A percentile compares a stretch with the other conserved stretches of the same genome.
phyloP scores from a whole-genome alignment of 2,888 invertebrate genomes.

The Melieria crassipennis region DNA sequence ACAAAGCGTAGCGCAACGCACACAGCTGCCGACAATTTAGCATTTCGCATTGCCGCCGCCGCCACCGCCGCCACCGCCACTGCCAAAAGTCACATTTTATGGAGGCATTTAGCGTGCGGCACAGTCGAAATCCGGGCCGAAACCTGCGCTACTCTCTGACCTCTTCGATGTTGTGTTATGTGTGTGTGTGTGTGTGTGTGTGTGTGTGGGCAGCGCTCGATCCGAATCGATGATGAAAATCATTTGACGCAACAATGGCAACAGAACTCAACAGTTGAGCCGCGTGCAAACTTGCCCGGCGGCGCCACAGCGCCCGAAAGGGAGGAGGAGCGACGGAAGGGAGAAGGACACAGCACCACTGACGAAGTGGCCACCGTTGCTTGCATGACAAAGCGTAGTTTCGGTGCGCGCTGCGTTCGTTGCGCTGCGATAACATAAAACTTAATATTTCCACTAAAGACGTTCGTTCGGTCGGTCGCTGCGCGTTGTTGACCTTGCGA shows the following conservation, averaged over 20 bases:
- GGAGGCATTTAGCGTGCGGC: not conserved
- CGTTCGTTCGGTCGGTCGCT: no score
- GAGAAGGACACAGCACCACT: not conserved
- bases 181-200: no score
- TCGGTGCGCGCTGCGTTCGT: not conserved
- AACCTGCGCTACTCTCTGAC: no score
- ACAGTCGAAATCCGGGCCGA: no score
- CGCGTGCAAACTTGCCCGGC: not conserved
- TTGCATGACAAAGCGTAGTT: constrained; percentile 34
- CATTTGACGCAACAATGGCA: not conserved
- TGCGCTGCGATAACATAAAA: no score
- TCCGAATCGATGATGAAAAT: constrained; percentile 13
- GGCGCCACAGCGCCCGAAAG: no score
- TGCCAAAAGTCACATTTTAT: constrained; percentile 19
- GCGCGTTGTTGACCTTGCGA: no score
- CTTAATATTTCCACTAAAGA: no score
- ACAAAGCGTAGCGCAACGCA: not conserved
- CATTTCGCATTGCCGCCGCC: not conserved
- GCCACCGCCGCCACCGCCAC: not conserved
- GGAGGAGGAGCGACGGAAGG: no score
- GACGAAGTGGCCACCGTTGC: not conserved
- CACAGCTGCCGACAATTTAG: constrained; percentile 21
- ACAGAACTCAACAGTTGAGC: constrained; percentile 14
- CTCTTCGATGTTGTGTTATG: no score
- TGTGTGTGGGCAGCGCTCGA: not conserved